phyloP scores from a whole-genome alignment of 2,797 vertebrate genomes.

The Sarcoramphus papa region DNA sequence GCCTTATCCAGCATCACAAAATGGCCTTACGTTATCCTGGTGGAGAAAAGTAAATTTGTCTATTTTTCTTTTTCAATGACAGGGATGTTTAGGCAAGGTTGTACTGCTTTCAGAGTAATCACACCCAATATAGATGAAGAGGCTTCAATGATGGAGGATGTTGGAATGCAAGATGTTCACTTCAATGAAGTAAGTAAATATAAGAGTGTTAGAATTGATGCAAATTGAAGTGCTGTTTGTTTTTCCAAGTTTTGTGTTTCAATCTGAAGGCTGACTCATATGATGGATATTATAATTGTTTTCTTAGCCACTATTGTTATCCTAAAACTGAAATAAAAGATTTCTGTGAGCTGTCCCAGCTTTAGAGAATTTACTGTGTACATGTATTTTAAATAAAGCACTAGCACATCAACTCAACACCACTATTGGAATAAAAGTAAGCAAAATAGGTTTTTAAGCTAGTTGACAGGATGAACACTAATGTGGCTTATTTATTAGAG shows the following conservation, averaged over 20 bases:
- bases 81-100: constrained; percentile 97
- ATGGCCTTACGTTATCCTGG: neutral
- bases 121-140: constrained; percentile 98
- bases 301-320: neutral
- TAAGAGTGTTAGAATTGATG: neutral
- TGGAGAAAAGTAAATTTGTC: neutral
- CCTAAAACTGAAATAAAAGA: neutral
- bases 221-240: neutral
- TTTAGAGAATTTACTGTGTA: neutral
- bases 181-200: constrained; percentile 87
- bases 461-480: neutral
- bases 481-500: neutral
- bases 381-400: neutral
- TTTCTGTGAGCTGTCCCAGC: neutral
- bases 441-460: neutral
- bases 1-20: neutral
- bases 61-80: neutral
- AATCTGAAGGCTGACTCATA: neutral
- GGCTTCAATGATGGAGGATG: constrained; percentile 98
- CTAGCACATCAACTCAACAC: neutral
- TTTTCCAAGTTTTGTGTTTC: neutral
- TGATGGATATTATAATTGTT: neutral
- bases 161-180: constrained; percentile 98
- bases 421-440: neutral
- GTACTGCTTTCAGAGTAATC: constrained; percentile 89